Base-by-base conservation (phyloP, 2,888 invertebrate genomes). In the Cecidostiba fungosa region DNA sequence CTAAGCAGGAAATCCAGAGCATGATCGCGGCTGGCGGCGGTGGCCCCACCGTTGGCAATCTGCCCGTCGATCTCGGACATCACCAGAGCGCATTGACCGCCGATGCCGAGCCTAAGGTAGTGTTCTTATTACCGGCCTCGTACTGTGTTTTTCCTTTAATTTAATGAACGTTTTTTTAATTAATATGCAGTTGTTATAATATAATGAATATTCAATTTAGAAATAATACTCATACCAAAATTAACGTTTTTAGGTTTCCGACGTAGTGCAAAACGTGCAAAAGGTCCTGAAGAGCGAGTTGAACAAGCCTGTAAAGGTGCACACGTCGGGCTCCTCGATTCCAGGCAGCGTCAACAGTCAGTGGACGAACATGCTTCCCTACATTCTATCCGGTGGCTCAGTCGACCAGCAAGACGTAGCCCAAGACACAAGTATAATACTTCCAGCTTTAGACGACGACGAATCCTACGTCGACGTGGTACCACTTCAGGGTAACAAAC, bases 341-440 rank as follows among this genome's bases (percentile, higher is more conserved):
- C 93, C 93, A 0, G 92, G 92, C 29, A 92, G 92, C 83, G 92
- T 90, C 0, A 93, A 92, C 82, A 91, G 90, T 50, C 92, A 93
- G 82, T 97, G 97, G 97, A 97, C 96, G 87, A 95, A 96, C 91
- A 97, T 97, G 87, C 94, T 97, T 74, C 97, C 97, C 0, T 96
- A 97, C 0, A 96, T 97, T 84, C 96, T 97, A 90, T 96, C 97
- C 0, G 96, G 96, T 82, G 96, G 96, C 10, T 94, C 89, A 14
- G 89, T 80, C 3, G 87, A 85, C n/a, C 82, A 86, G 23, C 82
- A 84, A 39, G 82, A 86, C 23, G 26, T 85, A 1, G 19, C 36
- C 8, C 82, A 84, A 69, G 87, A 87, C n/a, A 14, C 82, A 3
- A 86, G 77, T 14, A 79, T 87, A 3, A 23, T 87, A 10, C 77